Evolutionary conservation across 1,140 invertebrate genomes (phyloP), one percentile per base, ranked within the genome.

Genomic region (Physella acuta): DNA sequence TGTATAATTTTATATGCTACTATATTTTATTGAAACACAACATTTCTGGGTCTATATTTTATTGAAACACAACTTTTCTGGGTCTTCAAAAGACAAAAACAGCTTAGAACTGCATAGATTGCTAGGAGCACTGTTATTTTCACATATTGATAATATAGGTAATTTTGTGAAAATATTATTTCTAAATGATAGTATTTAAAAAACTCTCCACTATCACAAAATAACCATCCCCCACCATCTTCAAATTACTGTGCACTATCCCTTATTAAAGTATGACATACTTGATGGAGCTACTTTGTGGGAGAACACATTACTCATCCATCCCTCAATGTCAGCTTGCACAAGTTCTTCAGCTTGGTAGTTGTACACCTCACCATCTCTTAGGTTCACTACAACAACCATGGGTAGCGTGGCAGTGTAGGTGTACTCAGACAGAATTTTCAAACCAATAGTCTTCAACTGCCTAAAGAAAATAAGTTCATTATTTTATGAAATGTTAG

Each of bases 291-390:
- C 17, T 20, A 59, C 14, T 17, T n/a, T 11, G 1, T 51, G 53
- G 0, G 55, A 11, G 5, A 64, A 30, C 17, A 71, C 69, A 33
- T 26, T 34, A 17, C 31, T 44, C 39, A 71, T 28, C 69, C 69
- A 71, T 28, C 34, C 26, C 20, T 36, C 17, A 36, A 58, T 49
- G 0, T 31, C 53, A 3, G 8, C 37, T n/a, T 28, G 51, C 17
- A 71, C 16, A 44, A 44, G 39, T 24, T 44, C 34, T 16, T 51
- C 62, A 20, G 39, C 61, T 34, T 70, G 60, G 5, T 59, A 64
- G 39, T 65, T 64, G 26, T 49, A 71, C 33, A 71, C 53, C n/a
- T 71, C 30, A 24, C 52, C 70, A 44, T 67, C 28, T 36, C 44
- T 24, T n/a, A 60, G 70, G 24, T 71, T 34, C 20, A 71, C 70